Conservation (phyloP, 2,113 vertebrate genomes). For the Gallinago undulata region DNA sequence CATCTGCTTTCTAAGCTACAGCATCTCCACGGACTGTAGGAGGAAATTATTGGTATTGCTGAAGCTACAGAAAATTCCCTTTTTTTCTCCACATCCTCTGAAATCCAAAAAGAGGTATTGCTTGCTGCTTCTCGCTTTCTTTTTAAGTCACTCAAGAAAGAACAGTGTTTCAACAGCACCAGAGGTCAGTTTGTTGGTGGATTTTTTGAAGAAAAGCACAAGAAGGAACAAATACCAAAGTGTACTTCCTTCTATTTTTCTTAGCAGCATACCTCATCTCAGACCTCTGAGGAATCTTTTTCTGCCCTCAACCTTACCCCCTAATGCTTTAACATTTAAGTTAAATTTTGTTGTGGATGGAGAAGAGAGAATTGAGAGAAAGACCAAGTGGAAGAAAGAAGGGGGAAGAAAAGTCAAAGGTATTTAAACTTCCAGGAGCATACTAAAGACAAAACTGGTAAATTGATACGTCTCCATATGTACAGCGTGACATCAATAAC, state of each 20-base stretch:
- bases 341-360: rapidly evolving
- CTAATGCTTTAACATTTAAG: neutral
- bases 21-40: neutral
- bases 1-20: neutral
- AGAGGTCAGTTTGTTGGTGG: no score
- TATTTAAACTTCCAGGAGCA: neutral
- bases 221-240: neutral
- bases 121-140: neutral
- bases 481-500: neutral
- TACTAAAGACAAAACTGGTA: neutral
- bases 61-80: neutral
- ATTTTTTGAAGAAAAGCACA: neutral
- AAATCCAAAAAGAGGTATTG: neutral
- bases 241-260: neutral
- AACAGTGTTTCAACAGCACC: neutral
- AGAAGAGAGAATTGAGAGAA: neutral
- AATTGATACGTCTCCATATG: neutral
- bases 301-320: neutral
- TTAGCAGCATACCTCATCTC: neutral
- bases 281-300: neutral
- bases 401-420: neutral
- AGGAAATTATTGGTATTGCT: neutral
- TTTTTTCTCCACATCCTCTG: neutral
- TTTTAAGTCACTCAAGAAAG: neutral
- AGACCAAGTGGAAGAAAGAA: neutral